Percentiles rank a stretch among this genome's conserved stretches.
phyloP scores from a whole-genome alignment of 92 coral and sea anemone species.

The Phenganax subtilis region DNA sequence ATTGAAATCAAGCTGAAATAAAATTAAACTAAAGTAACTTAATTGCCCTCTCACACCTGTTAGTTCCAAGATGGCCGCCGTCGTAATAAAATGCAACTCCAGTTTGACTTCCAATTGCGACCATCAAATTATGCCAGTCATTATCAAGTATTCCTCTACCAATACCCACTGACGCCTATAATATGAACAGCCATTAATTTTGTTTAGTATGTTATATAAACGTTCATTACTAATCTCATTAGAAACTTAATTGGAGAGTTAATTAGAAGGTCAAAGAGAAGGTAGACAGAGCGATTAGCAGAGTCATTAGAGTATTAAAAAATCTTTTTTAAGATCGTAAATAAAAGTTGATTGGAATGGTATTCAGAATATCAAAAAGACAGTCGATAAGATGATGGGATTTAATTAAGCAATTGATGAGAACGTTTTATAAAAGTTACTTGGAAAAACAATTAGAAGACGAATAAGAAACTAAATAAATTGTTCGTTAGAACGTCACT shows the following conservation, averaged over 20 bases:
- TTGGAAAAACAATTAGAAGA: not conserved
- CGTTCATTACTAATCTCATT: no score
- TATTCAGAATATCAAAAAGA: no score
- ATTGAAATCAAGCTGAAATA: no score
- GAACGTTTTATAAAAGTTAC: not conserved
- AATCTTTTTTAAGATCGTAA: no score
- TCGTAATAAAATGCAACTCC: constrained; percentile 34
- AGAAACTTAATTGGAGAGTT: no score
- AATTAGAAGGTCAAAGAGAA: no score
- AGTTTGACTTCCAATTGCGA: constrained; percentile 7
- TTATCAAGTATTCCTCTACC: constrained; percentile 15
- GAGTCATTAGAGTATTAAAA: no score
- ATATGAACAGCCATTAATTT: not conserved
- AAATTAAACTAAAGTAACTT: no score
- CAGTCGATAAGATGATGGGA: no score
- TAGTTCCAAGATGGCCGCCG: constrained; percentile 11
- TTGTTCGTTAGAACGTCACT: not conserved
- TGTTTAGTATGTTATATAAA: no score
- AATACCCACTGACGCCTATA: constrained; percentile 3
- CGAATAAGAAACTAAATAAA: not conserved
- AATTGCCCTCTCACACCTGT: constrained; percentile 22
- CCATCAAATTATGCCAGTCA: constrained; percentile 36
- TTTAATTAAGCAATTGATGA: not conserved
- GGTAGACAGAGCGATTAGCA: no score
- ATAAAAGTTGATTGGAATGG: no score